Evolutionary conservation across 2,113 vertebrate genomes (phyloP).

Genomic region (Machaerirhynchus nigripectus): DNA sequence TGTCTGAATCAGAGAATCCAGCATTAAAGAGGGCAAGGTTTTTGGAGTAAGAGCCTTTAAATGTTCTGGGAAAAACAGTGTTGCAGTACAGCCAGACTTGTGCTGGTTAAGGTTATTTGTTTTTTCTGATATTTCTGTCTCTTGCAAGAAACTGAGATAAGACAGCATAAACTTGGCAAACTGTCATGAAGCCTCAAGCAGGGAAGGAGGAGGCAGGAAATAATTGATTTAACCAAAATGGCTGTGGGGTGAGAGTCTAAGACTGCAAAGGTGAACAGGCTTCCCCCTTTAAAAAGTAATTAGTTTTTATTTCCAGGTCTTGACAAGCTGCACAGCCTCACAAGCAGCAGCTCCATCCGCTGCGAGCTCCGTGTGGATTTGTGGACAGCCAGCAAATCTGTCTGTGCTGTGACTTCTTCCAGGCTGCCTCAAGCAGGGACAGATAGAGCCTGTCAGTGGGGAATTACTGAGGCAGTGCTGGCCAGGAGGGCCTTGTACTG

Average conservation of each 20-base stretch:
- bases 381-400: constrained; percentile 70
- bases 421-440: constrained; percentile 77
- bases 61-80: not conserved
- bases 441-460: constrained; percentile 81
- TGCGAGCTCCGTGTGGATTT: constrained; percentile 84
- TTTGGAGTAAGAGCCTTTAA: not conserved
- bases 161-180: not conserved
- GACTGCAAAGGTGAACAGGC: not conserved
- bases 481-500: constrained; percentile 25
- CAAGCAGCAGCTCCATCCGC: constrained; percentile 65
- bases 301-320: constrained; percentile 71
- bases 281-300: not conserved
- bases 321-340: constrained; percentile 85
- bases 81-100: not conserved
- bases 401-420: constrained; percentile 82
- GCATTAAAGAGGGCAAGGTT: not conserved
- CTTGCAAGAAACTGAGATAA: not conserved
- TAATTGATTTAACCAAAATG: not conserved
- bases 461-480: constrained; percentile 84
- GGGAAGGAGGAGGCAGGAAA: not conserved
- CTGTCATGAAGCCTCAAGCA: not conserved
- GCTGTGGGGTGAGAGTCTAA: not conserved
- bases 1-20: not conserved
- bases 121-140: not conserved
- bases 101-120: not conserved